Evolutionary conservation across 2,797 vertebrate species (phyloP).

Genomic region (Echiichthys vipera): DNA sequence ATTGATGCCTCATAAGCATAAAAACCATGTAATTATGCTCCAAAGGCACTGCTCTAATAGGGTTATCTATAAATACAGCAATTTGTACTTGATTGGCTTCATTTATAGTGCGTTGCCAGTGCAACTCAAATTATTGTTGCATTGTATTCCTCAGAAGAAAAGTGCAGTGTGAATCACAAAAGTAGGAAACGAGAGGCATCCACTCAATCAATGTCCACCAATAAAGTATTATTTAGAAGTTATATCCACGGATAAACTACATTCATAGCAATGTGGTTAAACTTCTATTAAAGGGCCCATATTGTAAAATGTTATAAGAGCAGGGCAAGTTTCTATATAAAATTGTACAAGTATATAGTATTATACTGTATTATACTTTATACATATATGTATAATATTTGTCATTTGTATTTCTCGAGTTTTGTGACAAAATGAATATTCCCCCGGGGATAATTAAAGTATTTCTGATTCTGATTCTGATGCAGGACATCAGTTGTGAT

Average conservation of each 20-base stretch:
- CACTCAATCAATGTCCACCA: background rate
- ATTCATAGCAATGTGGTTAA: background rate
- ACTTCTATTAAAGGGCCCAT: background rate
- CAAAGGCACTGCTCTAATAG: slow-evolving; percentile 42
- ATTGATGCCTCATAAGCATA: slow-evolving; percentile 45
- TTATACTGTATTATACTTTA: too few relatives aligned
- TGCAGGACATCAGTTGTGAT: too few relatives aligned
- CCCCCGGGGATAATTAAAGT: too few relatives aligned
- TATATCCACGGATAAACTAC: background rate
- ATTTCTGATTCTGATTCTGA: too few relatives aligned
- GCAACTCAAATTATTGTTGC: slow-evolving; percentile 52
- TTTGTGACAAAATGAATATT: too few relatives aligned
- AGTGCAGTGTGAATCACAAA: background rate
- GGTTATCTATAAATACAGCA: slow-evolving; percentile 42
- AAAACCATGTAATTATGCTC: slow-evolving; percentile 52
- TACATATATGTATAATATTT: too few relatives aligned
- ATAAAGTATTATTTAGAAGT: background rate
- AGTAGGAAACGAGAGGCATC: background rate
- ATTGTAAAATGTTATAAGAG: too few relatives aligned
- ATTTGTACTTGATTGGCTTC: slow-evolving; percentile 61
- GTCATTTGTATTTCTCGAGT: too few relatives aligned
- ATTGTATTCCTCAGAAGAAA: slow-evolving; percentile 24
- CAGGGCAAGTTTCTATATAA: too few relatives aligned
- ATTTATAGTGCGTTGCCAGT: slow-evolving; percentile 33
- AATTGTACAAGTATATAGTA: too few relatives aligned